These are phyloP conservation scores for Aphelinus certus DNA, from an alignment of 1,140 invertebrate genomes.

Conservation along the genomic window DNA sequence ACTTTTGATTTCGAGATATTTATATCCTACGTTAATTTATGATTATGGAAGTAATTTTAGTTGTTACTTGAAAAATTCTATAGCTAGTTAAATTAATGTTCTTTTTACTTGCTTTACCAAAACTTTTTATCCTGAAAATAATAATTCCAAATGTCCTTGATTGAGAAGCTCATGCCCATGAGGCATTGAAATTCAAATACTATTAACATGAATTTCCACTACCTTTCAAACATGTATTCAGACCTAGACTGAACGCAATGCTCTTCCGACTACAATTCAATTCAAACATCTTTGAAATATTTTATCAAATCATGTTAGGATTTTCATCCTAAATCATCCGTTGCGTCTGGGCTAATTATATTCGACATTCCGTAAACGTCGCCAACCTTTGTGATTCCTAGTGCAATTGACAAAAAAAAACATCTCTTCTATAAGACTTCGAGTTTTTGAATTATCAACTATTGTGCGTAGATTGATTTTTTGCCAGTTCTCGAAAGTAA, in stretches of 20 bases:
- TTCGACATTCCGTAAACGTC: slow-evolving; percentile 30
- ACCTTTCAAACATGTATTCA: slow-evolving; percentile 57
- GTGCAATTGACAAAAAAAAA: slow-evolving; percentile 30
- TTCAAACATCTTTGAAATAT: slow-evolving; percentile 4
- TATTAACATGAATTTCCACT: slow-evolving; percentile 32
- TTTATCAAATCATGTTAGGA: neutral
- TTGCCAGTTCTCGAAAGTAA: slow-evolving; percentile 5
- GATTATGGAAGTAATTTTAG: too few species aligned
- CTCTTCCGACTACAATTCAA: slow-evolving; percentile 15
- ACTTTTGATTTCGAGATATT: too few species aligned
- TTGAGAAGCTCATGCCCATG: neutral
- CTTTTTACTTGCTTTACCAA: too few species aligned
- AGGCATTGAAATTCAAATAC: slow-evolving; percentile 7
- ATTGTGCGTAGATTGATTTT: slow-evolving; percentile 22
- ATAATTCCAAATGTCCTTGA: too few species aligned
- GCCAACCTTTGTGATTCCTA: slow-evolving; percentile 22
- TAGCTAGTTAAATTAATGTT: too few species aligned
- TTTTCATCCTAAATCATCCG: slow-evolving; percentile 15
- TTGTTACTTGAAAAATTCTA: too few species aligned
- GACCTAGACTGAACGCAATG: slow-evolving; percentile 41
- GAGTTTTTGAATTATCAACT: slow-evolving; percentile 21
- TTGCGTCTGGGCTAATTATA: neutral
- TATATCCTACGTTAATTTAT: too few species aligned
- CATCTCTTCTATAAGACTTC: slow-evolving; percentile 23
- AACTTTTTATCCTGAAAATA: too few species aligned